Conservation (phyloP, 2,888 invertebrate genomes). For the Papilio demoleus region DNA sequence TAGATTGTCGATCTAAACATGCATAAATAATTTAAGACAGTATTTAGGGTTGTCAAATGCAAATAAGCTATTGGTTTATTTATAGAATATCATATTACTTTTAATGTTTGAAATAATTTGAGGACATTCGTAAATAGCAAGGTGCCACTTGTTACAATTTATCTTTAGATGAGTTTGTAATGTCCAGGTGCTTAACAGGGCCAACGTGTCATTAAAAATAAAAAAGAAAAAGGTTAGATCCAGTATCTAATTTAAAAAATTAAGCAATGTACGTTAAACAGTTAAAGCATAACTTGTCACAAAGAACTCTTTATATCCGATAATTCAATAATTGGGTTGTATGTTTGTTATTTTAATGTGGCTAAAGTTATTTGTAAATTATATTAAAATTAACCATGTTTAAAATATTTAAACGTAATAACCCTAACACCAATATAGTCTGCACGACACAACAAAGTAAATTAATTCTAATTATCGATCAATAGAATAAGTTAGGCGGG, state of each 20-base stretch:
- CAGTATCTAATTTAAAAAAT: too few relatives aligned
- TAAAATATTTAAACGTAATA: background rate
- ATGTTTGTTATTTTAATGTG: too few relatives aligned
- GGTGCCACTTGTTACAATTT: background rate
- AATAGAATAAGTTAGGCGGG: constrained; percentile 58
- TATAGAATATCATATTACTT: background rate
- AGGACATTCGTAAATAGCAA: background rate
- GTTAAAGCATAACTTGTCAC: too few relatives aligned
- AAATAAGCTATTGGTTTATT: background rate
- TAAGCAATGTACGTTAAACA: too few relatives aligned
- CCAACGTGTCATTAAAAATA: too few relatives aligned
- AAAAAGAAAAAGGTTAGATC: too few relatives aligned
- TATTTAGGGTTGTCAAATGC: background rate
- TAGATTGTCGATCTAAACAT: background rate
- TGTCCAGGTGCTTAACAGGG: background rate
- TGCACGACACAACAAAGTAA: constrained; percentile 52
- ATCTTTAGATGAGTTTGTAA: background rate
- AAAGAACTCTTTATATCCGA: too few relatives aligned
- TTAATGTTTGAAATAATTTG: too few relatives aligned
- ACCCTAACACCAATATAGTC: constrained; percentile 24
- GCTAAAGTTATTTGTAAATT: background rate
- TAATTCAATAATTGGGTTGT: too few relatives aligned
- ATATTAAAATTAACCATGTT: background rate
- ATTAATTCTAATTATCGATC: constrained; percentile 63
- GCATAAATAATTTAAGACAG: background rate